Evolutionary conservation across 2,888 invertebrate species (phyloP), one percentile per base, ranked within the genome.

Genomic region (Alitta virens): DNA sequence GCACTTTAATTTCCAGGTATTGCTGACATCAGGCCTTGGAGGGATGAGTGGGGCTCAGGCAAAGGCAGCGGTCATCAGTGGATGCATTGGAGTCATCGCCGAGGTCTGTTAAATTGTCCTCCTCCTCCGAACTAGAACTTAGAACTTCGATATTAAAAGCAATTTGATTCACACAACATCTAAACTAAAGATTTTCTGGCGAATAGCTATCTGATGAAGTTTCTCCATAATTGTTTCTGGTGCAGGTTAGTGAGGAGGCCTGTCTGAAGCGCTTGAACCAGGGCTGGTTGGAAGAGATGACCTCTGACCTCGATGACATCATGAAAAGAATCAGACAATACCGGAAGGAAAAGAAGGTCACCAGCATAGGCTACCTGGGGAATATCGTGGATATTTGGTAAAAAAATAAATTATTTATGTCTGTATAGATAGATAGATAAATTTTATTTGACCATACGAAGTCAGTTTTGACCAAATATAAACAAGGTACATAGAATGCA

Each of bases 11-110:
- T 51, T 57, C 5, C 50, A 80, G 79, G 80, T 85, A 21, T 86
- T 85, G 69, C 78, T 87, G 26, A 85, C 86, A 0, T 85, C 87
- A 1, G 87, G 87, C 0, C 78, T 87, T 2, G 87, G 87, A 12
- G 86, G 87, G 14, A 87, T 87, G 86, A 86, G 85, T 68, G 87
- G 87, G 1, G 87, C 87, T 0, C 87, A 87, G 74, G 85, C 87
- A 2, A 88, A 88, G 74, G 87, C 87, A 1, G 85, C 86, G 1
- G 85, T 85, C 42, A 86, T 87, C 62, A 83, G 84, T 63, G 87
- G 87, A 0, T 87, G 87, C 74, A 78, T 88, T 24, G 86, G 86
- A 33, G 85, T 87, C 5, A 83, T 87, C 56, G 87, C 87, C 14
- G 87, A 87, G 82, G 86, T 86, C n/a, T n/a, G n/a, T n/a, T n/a